Evolutionary conservation across 2,888 invertebrate genomes (phyloP).

Genomic region (Lithophane ornitopus): DNA sequence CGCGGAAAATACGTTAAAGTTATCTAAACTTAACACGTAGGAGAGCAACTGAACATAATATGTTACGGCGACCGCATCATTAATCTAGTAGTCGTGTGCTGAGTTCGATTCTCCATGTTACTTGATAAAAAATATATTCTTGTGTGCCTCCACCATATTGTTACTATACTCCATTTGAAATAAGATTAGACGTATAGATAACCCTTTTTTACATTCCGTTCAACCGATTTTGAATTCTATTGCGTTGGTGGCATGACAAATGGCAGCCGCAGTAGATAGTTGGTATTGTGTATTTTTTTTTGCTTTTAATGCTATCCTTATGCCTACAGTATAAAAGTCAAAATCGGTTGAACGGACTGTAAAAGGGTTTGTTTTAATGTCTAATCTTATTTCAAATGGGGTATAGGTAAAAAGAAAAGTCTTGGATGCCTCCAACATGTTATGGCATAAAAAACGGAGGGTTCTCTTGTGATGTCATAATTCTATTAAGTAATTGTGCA

Average conservation of each 20-base stretch:
- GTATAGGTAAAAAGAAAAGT: not conserved
- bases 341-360: no score
- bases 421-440: not conserved
- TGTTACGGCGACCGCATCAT: constrained; percentile 18
- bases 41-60: constrained; percentile 14
- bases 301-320: no score
- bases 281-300: no score
- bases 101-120: constrained; percentile 16
- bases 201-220: no score
- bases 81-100: constrained; percentile 13
- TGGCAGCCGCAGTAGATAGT: no score
- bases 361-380: no score
- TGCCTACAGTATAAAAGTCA: no score
- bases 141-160: not conserved
- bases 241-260: no score
- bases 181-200: no score
- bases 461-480: not conserved
- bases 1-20: constrained; percentile 48
- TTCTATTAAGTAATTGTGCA: not conserved
- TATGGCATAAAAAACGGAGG: not conserved
- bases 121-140: not conserved
- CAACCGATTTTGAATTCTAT: no score
- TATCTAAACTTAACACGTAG: constrained; percentile 47
- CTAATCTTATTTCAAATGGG: no score
- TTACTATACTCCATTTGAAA: no score